A percentile compares a stretch with the other conserved stretches of the same genome.
Conservation (phyloP, 2,888 invertebrate species). For the Aleiodes testaceus region DNA sequence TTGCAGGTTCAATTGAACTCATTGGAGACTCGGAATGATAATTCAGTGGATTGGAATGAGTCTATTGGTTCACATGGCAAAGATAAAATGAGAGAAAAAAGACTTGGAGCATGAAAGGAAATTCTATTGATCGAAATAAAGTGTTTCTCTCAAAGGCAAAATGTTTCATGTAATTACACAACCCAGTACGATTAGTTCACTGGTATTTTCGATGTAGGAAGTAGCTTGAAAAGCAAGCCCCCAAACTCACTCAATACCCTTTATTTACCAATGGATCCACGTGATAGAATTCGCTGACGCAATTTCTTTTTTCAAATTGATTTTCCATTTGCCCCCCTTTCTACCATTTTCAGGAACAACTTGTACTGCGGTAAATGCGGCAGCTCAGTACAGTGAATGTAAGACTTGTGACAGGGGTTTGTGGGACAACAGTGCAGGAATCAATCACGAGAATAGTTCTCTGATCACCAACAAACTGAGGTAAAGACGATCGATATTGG, state of each 20-base stretch:
- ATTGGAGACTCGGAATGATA: not conserved
- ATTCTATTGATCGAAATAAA: not conserved
- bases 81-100: not conserved
- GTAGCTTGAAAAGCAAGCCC: not conserved
- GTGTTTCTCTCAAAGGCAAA: not conserved
- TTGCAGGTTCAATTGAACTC: not conserved
- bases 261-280: constrained; percentile 17
- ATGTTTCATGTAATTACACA: constrained; percentile 1
- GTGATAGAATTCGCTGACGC: constrained; percentile 15
- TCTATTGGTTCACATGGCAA: not conserved
- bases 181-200: constrained; percentile 7
- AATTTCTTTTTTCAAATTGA: constrained; percentile 17
- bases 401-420: constrained; percentile 70
- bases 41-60: not conserved
- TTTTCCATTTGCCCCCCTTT: constrained; percentile 2
- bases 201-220: constrained; percentile 1
- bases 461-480: constrained; percentile 14
- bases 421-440: constrained; percentile 17
- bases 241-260: not conserved
- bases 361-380: constrained; percentile 82
- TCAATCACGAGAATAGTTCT: constrained; percentile 23
- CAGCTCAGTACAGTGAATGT: constrained; percentile 80
- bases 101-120: not conserved
- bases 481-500: constrained; percentile 30
- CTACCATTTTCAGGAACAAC: constrained; percentile 74